Percentiles rank a stretch among this genome's conserved stretches.
Evolutionary conservation across 2,797 vertebrate species (phyloP).

Genomic region (Martes flavigula): DNA sequence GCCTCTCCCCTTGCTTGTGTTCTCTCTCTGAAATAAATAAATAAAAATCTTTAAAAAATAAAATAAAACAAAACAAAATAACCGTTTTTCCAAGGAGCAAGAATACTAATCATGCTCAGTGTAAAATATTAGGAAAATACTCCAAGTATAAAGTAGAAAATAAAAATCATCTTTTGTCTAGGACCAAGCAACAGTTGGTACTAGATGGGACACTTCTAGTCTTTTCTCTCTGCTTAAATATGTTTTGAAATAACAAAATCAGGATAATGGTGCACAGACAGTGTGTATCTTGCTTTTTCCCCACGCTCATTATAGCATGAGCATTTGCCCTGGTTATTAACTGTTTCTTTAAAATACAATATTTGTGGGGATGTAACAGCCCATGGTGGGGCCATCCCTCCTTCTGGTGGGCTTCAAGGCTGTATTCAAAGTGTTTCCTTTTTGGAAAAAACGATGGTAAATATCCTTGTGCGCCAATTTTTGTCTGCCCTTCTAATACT

Average conservation of each 20-base stretch:
- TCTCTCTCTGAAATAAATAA: too few relatives aligned
- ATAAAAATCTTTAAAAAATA: too few relatives aligned
- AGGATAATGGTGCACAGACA: neutral
- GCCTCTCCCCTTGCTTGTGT: too few relatives aligned
- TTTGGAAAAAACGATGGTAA: neutral
- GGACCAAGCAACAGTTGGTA: neutral
- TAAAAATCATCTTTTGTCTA: neutral
- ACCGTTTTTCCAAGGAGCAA: neutral
- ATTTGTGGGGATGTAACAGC: neutral
- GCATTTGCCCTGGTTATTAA: neutral
- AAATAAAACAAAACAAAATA: neutral
- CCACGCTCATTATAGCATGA: neutral
- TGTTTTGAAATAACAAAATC: neutral
- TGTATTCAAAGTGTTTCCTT: neutral
- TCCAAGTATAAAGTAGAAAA: neutral
- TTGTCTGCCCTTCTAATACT: neutral
- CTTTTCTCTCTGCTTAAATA: neutral
- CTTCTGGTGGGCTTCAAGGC: neutral
- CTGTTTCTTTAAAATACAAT: neutral
- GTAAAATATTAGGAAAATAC: constrained; percentile 5
- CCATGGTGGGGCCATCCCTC: too few relatives aligned
- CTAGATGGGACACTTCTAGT: neutral
- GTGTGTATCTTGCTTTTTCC: neutral
- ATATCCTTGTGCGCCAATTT: neutral
- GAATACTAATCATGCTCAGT: neutral